Percentiles rank a stretch among this genome's conserved stretches.
phyloP scores from a whole-genome alignment of 1,140 invertebrate genomes.

The Drosophila erecta region DNA sequence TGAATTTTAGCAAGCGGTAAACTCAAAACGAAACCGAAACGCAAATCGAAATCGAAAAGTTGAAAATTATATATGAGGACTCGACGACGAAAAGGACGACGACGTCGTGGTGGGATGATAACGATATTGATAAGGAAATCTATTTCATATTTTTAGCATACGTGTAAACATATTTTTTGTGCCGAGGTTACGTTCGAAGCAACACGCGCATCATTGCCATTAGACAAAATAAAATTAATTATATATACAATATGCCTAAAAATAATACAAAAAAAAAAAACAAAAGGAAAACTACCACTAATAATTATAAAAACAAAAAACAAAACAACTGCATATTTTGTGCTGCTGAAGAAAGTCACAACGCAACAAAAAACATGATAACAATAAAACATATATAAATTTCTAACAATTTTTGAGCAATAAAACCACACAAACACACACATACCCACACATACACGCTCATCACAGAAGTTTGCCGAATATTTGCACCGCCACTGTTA shows the following conservation, averaged over 20 bases:
- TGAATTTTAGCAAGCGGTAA: conserved; percentile 46
- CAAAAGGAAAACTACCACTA: conserved; percentile 33
- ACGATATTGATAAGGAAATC: conserved; percentile 47
- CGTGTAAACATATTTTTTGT: conserved; percentile 75
- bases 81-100: neutral
- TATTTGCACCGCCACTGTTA: conserved; percentile 30
- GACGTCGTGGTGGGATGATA: conserved; percentile 16
- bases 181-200: conserved; percentile 76
- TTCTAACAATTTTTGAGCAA: conserved; percentile 72
- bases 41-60: conserved; percentile 49
- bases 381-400: conserved; percentile 51
- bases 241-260: conserved; percentile 57
- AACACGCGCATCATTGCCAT: conserved; percentile 83
- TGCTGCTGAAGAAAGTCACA: conserved; percentile 81
- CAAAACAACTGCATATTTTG: conserved; percentile 75
- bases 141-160: conserved; percentile 78
- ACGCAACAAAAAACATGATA: conserved; percentile 67
- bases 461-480: conserved; percentile 20
- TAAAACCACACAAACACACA: conserved; percentile 41
- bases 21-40: conserved; percentile 23
- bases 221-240: conserved; percentile 75
- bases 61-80: conserved; percentile 9
- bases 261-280: conserved; percentile 35
- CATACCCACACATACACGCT: conserved; percentile 22
- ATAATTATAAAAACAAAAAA: conserved; percentile 46